Evolutionary conservation across 1,140 invertebrate genomes (phyloP), one percentile per base, ranked within the genome.

Genomic region (Drosophila lini): DNA sequence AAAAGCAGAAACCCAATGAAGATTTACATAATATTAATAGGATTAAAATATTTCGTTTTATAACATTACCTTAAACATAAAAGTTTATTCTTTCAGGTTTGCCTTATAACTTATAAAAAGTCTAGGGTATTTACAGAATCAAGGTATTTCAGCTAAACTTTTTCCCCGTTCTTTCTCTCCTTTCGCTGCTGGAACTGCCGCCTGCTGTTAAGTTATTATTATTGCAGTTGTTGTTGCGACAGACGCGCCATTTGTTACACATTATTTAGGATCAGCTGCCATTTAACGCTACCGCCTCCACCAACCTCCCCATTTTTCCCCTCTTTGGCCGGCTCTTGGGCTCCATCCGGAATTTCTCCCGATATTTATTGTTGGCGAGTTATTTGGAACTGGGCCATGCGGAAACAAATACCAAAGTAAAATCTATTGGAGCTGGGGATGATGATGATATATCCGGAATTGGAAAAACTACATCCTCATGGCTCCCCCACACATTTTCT

Each of bases 181-280:
- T 34, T 19, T 41, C 19, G 10, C 61, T 63, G 41, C 45, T 67
- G 61, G 15, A 32, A 55, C 40, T 44, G 25, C 32, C 59, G 36
- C 40, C 38, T 55, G 75, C 68, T 70, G 69, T 74, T 69, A 81
- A 81, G 69, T 78, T 84, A 84, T 84, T 84, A 84, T 85, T 84
- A 80, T 86, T 83, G 76, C 58, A 62, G 62, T 76, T 83, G 80
- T 79, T 76, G 67, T 73, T 80, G 81, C 64, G 67, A 82, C 76
- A 88, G 79, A 82, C 67, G 83, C 79, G 65, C 79, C 83, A 88
- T 88, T 88, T 88, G 83, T 88, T 88, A 88, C 83, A 88, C 83
- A 88, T 88, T 82, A 88, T 88, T 88, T 80, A 77, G 68, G 63
- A 70, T 34, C 67, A 68, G 58, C 31, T 44, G 64, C 44, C 64